Percentiles rank a stretch among this genome's conserved stretches.
phyloP scores from a whole-genome alignment of 2,113 vertebrate species.

The Rhinogobius similis region DNA sequence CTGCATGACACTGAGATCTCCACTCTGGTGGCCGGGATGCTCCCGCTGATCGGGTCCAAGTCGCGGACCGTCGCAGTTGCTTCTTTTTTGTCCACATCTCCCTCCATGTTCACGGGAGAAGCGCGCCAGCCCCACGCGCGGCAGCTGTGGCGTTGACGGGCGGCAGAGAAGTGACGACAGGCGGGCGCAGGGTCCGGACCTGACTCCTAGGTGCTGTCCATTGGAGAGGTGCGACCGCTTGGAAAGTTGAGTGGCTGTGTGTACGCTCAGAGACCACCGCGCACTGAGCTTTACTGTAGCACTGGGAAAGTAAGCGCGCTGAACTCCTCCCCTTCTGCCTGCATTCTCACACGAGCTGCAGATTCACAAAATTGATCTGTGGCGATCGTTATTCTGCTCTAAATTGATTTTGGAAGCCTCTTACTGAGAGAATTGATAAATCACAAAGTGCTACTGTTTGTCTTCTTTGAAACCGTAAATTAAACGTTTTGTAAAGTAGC shows the following conservation, averaged over 20 bases:
- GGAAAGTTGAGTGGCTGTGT: slow-evolving; percentile 59
- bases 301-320: slow-evolving; percentile 69
- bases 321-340: slow-evolving; percentile 76
- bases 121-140: slow-evolving; percentile 64
- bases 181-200: slow-evolving; percentile 39
- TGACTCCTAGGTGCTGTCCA: slow-evolving; percentile 50
- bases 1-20: slow-evolving; percentile 96
- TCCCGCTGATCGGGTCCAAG: slow-evolving; percentile 85
- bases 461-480: not conserved
- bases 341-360: slow-evolving; percentile 62
- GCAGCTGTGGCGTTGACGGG: slow-evolving; percentile 39
- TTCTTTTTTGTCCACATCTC: slow-evolving; percentile 86
- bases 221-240: slow-evolving; percentile 50
- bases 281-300: slow-evolving; percentile 58
- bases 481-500: not conserved
- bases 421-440: slow-evolving; percentile 31
- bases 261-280: slow-evolving; percentile 18
- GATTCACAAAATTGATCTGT: slow-evolving; percentile 57
- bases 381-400: slow-evolving; percentile 36
- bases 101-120: slow-evolving; percentile 77
- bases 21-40: slow-evolving; percentile 93
- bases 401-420: slow-evolving; percentile 37
- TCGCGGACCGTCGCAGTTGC: slow-evolving; percentile 85
- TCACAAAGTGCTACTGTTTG: not conserved
- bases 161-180: slow-evolving; percentile 15